Evolutionary conservation across 2,113 vertebrate genomes (phyloP).

Genomic region (Gambusia holbrooki): DNA sequence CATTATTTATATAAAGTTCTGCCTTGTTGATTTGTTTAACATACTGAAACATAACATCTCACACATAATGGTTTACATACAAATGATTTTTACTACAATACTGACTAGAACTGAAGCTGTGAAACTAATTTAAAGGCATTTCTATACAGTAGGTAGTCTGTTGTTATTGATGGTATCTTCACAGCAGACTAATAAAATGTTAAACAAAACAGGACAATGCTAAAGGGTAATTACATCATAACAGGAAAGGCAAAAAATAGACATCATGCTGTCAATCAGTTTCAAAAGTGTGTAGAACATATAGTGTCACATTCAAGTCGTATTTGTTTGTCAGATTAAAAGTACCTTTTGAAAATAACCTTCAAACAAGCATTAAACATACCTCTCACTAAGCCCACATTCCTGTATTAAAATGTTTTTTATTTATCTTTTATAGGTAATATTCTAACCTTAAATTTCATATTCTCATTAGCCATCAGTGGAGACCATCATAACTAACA

Average conservation of each 20-base stretch:
- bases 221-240: slow-evolving; percentile 12
- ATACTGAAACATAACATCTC: slow-evolving; percentile 44
- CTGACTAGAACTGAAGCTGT: slow-evolving; percentile 18
- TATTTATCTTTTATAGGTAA: too few species aligned
- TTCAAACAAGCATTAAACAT: too few species aligned
- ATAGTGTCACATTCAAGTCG: too few species aligned
- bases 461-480: too few species aligned
- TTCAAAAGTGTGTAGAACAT: too few species aligned
- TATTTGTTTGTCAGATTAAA: too few species aligned
- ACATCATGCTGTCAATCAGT: neutral
- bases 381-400: too few species aligned
- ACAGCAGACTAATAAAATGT: slow-evolving; percentile 26
- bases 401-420: too few species aligned
- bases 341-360: too few species aligned
- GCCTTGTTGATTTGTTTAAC: slow-evolving; percentile 40
- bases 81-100: slow-evolving; percentile 27
- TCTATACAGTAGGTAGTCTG: slow-evolving; percentile 62
- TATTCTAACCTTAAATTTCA: too few species aligned
- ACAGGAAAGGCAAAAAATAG: slow-evolving; percentile 35
- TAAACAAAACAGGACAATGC: slow-evolving; percentile 26
- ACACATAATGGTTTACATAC: slow-evolving; percentile 25
- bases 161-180: slow-evolving; percentile 56
- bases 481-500: too few species aligned
- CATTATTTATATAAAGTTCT: slow-evolving; percentile 77
- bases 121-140: slow-evolving; percentile 38